Evolutionary conservation across 2,888 invertebrate species (phyloP).

Genomic region (Pecten maximus): DNA sequence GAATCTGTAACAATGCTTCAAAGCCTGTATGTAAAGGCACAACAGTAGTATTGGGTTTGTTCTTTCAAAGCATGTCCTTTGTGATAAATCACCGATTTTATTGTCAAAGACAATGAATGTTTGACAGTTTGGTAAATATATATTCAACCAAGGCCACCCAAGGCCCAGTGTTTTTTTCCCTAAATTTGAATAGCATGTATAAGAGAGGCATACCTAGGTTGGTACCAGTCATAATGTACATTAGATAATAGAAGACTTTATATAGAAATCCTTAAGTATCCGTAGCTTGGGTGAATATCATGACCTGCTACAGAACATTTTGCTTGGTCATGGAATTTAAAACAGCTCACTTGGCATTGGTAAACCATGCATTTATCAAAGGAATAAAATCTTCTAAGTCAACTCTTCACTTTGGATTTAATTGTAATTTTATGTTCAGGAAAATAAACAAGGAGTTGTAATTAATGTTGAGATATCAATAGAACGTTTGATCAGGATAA

Average conservation of each 20-base stretch:
- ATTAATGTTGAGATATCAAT: neutral
- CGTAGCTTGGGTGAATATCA: neutral
- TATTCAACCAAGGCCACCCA: neutral
- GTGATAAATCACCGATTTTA: neutral
- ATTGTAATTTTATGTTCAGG: neutral
- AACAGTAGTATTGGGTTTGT: neutral
- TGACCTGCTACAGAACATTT: neutral
- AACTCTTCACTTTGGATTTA: neutral
- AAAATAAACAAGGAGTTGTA: neutral
- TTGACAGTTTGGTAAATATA: neutral
- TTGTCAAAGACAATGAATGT: neutral
- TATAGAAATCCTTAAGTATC: neutral
- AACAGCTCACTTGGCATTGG: neutral
- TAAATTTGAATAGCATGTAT: neutral
- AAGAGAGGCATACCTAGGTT: neutral
- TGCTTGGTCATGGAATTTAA: slow-evolving; percentile 28
- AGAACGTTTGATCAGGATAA: neutral
- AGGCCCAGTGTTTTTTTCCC: neutral
- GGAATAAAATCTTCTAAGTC: neutral
- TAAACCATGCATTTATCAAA: neutral
- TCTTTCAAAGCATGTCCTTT: neutral
- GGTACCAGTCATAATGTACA: neutral
- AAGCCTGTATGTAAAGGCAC: neutral
- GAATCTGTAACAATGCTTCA: neutral
- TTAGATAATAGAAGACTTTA: neutral